A percentile compares a stretch with the other conserved stretches of the same genome.
Evolutionary conservation across 1,140 invertebrate genomes (phyloP).

Genomic region (Lucilia sericata): DNA sequence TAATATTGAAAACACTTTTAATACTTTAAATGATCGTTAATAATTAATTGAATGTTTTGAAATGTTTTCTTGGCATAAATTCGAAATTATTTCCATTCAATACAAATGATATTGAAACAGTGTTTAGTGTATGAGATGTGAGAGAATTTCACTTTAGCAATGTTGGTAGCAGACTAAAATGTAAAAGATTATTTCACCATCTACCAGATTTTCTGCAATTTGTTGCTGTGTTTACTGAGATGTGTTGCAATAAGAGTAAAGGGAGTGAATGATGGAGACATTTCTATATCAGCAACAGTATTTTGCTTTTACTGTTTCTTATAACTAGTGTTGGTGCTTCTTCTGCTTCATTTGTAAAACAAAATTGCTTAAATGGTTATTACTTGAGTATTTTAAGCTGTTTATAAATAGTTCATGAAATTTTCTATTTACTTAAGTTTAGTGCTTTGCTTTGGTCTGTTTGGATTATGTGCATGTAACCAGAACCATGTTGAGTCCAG

Average conservation of each 20-base stretch:
- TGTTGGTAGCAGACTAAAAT: conserved; percentile 8
- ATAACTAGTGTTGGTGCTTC: too few relatives aligned
- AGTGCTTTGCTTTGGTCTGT: conserved; percentile 10
- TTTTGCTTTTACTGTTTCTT: not conserved
- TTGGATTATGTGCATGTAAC: not conserved
- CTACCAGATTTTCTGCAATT: too few relatives aligned
- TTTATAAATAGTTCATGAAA: not conserved
- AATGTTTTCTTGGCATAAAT: too few relatives aligned
- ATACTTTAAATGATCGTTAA: too few relatives aligned
- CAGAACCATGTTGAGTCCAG: not conserved
- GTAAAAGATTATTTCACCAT: not conserved
- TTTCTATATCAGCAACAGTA: not conserved
- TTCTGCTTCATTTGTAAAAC: not conserved
- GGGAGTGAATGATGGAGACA: too few relatives aligned
- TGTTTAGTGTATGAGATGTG: not conserved
- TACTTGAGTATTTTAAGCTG: too few relatives aligned
- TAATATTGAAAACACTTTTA: too few relatives aligned
- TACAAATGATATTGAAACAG: not conserved
- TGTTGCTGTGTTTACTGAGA: too few relatives aligned
- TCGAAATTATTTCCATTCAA: not conserved
- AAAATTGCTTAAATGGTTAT: not conserved
- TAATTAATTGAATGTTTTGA: too few relatives aligned
- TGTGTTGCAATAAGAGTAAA: too few relatives aligned
- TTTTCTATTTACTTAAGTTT: not conserved
- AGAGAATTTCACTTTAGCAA: conserved; percentile 42